These are phyloP conservation scores for Deroplatys truncata DNA, from an alignment of 2,888 invertebrate genomes.

Conservation along the genomic window DNA sequence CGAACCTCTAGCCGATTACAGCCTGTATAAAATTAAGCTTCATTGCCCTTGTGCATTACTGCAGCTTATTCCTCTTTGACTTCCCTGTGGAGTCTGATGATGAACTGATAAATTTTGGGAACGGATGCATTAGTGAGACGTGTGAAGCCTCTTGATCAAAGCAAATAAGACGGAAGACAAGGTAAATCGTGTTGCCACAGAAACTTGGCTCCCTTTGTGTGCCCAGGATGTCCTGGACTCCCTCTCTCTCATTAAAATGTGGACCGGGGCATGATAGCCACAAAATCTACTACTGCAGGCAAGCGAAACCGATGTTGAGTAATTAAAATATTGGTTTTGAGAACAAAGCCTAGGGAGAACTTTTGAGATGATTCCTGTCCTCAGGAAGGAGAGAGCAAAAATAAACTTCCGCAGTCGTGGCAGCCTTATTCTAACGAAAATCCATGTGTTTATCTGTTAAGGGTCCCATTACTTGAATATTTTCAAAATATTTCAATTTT, in stretches of 20 bases:
- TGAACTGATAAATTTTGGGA: neutral
- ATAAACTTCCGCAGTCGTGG: too few species aligned
- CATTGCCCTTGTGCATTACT: too few species aligned
- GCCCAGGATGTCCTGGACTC: neutral
- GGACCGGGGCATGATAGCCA: neutral
- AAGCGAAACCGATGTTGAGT: neutral
- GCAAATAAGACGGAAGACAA: neutral
- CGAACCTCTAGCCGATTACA: too few species aligned
- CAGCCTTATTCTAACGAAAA: too few species aligned
- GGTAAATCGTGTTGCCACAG: neutral
- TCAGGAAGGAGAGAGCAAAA: too few species aligned
- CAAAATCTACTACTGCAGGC: neutral
- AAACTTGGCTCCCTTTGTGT: neutral
- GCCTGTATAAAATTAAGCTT: too few species aligned
- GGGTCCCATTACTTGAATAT: too few species aligned
- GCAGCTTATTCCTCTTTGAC: too few species aligned
- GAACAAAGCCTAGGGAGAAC: neutral
- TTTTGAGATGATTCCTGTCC: neutral
- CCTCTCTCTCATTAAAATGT: neutral
- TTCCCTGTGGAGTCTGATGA: too few species aligned
- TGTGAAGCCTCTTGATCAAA: neutral
- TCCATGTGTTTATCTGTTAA: too few species aligned
- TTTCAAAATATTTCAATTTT: too few species aligned
- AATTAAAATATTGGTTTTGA: neutral
- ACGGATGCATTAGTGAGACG: neutral